A percentile compares a stretch with the other conserved stretches of the same genome.
Conservation (phyloP, 2,797 vertebrate species). For the Melanogrammus aeglefinus region DNA sequence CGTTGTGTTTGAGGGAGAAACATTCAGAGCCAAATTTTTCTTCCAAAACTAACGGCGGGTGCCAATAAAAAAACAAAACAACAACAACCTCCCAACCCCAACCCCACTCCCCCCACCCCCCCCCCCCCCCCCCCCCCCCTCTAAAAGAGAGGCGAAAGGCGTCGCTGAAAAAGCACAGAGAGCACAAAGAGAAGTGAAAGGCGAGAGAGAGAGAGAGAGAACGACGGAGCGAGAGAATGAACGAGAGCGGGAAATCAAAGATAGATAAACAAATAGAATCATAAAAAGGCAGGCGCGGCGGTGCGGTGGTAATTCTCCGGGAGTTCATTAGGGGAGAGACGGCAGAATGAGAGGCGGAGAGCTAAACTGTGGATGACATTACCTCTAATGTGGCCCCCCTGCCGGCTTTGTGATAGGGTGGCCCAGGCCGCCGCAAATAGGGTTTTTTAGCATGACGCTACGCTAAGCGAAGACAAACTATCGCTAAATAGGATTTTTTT, state of each 20-base stretch:
- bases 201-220: not conserved
- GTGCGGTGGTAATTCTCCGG: slow-evolving; percentile 75
- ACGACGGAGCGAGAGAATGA: slow-evolving; percentile 61
- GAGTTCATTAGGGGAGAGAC: slow-evolving; percentile 77
- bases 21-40: not conserved
- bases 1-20: slow-evolving; percentile 39
- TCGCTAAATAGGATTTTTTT: slow-evolving; percentile 69
- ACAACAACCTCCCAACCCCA: not conserved
- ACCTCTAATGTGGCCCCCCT: slow-evolving; percentile 76
- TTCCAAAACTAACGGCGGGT: not conserved
- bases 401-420: slow-evolving; percentile 73
- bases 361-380: slow-evolving; percentile 79
- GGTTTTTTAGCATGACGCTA: slow-evolving; percentile 72
- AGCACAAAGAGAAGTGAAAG: not conserved
- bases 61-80: slow-evolving; percentile 9
- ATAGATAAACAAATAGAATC: slow-evolving; percentile 83
- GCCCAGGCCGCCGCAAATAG: slow-evolving; percentile 65
- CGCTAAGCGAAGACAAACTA: slow-evolving; percentile 63
- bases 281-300: slow-evolving; percentile 75
- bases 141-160: not conserved
- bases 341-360: slow-evolving; percentile 70
- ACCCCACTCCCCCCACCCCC: not conserved
- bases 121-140: too few species aligned
- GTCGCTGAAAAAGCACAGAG: not conserved
- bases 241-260: slow-evolving; percentile 71